Evolutionary conservation across 2,113 vertebrate species (phyloP), one percentile per base, ranked within the genome.

Genomic region (Rhadina sibilatrix): DNA sequence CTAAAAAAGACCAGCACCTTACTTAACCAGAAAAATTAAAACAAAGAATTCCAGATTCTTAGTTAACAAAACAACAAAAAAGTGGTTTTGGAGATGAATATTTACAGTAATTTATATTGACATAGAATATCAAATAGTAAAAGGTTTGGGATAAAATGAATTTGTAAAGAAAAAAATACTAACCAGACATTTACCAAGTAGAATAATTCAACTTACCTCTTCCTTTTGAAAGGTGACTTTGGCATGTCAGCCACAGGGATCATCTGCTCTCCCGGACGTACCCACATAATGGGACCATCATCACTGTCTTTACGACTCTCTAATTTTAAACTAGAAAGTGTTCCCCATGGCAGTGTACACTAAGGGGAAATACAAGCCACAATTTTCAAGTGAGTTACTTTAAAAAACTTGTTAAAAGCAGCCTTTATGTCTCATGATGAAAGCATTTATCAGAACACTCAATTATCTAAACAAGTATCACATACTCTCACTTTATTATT

Each of bases 151-250:
- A 86, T 40, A 70, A 93, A 79, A 35, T 17, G 0, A 56, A 71
- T 65, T 25, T 54, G 7, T 30, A 80, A 42, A n/a, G 22, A 57
- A 71, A 89, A 37, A 38, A 72, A 49, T 12, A 82, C 16, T 88
- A 91, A 74, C 11, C 27, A 90, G 72, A 49, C 53, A 82, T 8
- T 71, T 6, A 75, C 30, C 24, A 54, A 63, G 40, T 19, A 93
- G 79, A 95, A 85, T 74, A 80, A 40, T 50, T 80, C 17, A 83
- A 94, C 98, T 50, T 97, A 99, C 99, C 99, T 99, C 98, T 98
- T 99, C 97, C 99, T 99, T 98, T 99, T 99, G 96, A 99, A 99
- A 97, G 99, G 99, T 96, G 99, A 99, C 98, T 99, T 99, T 98
- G 99, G 99, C 98, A 99, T 99, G 94, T 99, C 99, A 83, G 99